Conservation (phyloP, 2,113 vertebrate genomes). For the Sminthopsis crassicaudata region DNA sequence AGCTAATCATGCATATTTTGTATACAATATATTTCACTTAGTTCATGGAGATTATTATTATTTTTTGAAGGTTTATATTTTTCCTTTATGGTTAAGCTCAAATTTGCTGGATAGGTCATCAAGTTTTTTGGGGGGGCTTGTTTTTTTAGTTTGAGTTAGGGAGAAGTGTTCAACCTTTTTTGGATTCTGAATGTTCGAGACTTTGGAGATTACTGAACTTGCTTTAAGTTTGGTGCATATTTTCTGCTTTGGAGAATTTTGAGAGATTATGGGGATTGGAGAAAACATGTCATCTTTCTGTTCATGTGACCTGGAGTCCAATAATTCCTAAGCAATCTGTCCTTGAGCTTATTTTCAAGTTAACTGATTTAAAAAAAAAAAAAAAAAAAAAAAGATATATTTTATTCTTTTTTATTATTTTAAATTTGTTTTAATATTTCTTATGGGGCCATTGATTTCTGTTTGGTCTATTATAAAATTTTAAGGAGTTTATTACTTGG, state of each 20-base stretch:
- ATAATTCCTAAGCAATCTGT: neutral
- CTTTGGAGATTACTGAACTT: neutral
- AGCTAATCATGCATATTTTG: no score
- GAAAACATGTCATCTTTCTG: neutral
- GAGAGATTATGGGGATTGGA: neutral
- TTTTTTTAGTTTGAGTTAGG: neutral
- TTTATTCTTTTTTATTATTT: neutral
- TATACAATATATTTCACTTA: no score
- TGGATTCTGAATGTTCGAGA: neutral
- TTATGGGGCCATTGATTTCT: neutral
- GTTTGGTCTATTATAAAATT: neutral
- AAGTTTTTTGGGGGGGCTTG: no score
- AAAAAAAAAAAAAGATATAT: neutral
- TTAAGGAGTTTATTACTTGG: neutral
- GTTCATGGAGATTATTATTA: no score
- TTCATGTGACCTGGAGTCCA: neutral
- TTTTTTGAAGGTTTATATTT: neutral
- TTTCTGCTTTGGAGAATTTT: neutral
- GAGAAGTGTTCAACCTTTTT: neutral
- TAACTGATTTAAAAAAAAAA: neutral
- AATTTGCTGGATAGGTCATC: neutral
- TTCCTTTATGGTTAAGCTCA: neutral
- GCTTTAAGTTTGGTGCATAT: neutral
- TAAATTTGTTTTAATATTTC: neutral
- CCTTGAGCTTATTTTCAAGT: neutral